Base-by-base conservation (phyloP, 1,140 invertebrate species). In the Eufriesea mexicana region DNA sequence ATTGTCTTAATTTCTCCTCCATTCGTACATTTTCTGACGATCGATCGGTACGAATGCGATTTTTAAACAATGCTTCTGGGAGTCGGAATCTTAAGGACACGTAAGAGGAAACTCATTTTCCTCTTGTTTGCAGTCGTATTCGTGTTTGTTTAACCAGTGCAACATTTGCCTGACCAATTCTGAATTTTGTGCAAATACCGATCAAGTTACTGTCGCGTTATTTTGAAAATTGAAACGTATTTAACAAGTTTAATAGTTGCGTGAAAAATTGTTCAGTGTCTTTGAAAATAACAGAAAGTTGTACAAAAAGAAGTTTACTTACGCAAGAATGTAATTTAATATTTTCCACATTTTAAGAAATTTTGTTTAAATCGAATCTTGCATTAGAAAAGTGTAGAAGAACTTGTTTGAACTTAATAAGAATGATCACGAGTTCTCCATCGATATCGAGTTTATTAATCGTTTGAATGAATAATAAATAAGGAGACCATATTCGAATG, bases 151-250 rank as follows among this genome's bases (percentile, higher is more conserved):
- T n/a, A 28, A 70, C 23, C 14, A 64, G 5, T 64, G 28, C 20
- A 62, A 62, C 16, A 14, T 81, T 82, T 73, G 25, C 35, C 47
- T 20, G 59, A 47, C 42, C 62, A 64, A 75, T 86, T 77, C 45
- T 74, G 54, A 87, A 81, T 74, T 78, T 81, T 42, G 28, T 51
- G 76, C 64, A 78, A 85, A 78, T 57, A 70, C 7, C 42, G 2
- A 45, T 7, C 8, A 25, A 25, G 12, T 25, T 28, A 0, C 18
- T 14, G 25, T n/a, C 18, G 20, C 10, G 35, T 20, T 45, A 45
- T 16, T 66, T 35, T 9, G 6, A 62, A 35, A 62, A 62, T 18
- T 20, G 1, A 62, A 62, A 35, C n/a, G 28, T 0, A 18, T 0
- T 8, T 7, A 67, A 7, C 0, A 7, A 12, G 12, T 8, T 10